Evolutionary conservation across 1,140 invertebrate species (phyloP).

Genomic region (Matsumurasca onukii): DNA sequence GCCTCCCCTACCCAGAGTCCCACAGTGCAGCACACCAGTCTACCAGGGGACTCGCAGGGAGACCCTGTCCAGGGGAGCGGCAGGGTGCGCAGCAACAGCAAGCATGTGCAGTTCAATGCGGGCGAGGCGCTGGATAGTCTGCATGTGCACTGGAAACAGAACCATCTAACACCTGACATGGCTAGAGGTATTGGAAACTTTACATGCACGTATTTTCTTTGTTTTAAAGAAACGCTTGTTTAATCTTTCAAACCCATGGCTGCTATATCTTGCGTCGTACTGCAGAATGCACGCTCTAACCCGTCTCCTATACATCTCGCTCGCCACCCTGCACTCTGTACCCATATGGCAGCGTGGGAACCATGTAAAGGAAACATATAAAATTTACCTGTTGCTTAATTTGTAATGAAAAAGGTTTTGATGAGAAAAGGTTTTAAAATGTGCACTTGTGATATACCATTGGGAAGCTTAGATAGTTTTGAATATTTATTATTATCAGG

Average conservation of each 20-base stretch:
- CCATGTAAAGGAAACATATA: too few relatives aligned
- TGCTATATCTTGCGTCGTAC: background rate
- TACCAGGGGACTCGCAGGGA: constrained; percentile 17
- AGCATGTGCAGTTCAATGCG: constrained; percentile 43
- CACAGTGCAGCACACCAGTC: constrained; percentile 27
- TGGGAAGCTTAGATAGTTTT: too few relatives aligned
- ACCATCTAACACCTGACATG: constrained; percentile 8
- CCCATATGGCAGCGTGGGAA: background rate
- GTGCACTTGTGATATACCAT: too few relatives aligned
- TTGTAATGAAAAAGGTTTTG: too few relatives aligned
- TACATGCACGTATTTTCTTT: too few relatives aligned
- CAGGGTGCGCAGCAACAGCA: constrained; percentile 29
- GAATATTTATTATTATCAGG: too few relatives aligned
- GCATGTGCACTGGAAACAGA: constrained; percentile 35
- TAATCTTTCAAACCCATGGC: background rate
- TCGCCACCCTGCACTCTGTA: background rate
- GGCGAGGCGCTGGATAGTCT: constrained; percentile 25
- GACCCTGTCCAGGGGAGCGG: too few relatives aligned
- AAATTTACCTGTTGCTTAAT: too few relatives aligned
- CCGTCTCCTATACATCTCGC: background rate
- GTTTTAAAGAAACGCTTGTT: background rate
- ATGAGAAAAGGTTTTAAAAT: too few relatives aligned
- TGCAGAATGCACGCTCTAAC: background rate
- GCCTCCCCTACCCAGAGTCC: constrained; percentile 39
- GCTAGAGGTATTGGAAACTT: background rate